A percentile compares a stretch with the other conserved stretches of the same genome.
These are phyloP conservation scores for Megalurothrips usitatus DNA, from an alignment of 2,888 invertebrate genomes.

Conservation along the genomic window DNA sequence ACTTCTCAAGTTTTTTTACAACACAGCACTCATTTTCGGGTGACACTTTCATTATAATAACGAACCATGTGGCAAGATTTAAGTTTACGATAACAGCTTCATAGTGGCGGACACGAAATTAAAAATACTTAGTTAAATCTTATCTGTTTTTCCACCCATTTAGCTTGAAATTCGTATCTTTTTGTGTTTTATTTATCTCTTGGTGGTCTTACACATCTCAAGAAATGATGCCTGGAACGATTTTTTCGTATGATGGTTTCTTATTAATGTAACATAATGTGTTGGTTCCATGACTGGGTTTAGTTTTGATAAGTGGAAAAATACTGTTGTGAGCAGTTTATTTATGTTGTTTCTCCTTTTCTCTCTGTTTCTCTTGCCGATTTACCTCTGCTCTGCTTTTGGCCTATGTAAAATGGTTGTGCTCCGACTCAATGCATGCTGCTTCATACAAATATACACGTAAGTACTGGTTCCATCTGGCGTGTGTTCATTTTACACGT, in stretches of 20 bases:
- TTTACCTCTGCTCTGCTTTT: constrained; percentile 78
- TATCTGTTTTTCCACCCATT: constrained; percentile 2
- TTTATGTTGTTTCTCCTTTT: constrained; percentile 50
- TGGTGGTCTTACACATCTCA: neutral
- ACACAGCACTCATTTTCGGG: neutral
- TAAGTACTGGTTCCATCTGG: constrained; percentile 56
- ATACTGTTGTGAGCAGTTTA: constrained; percentile 29
- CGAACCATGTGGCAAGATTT: neutral
- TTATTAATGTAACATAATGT: constrained; percentile 6
- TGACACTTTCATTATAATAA: neutral
- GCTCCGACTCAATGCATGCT: constrained; percentile 72
- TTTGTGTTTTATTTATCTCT: neutral
- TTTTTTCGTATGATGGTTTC: neutral
- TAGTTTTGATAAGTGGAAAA: constrained; percentile 20
- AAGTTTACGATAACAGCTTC: neutral
- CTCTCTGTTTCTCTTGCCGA: constrained; percentile 68
- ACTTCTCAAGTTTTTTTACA: neutral
- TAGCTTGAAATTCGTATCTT: constrained; percentile 9
- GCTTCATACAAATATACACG: constrained; percentile 70
- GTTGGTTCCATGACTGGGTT: neutral
- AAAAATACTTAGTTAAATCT: neutral
- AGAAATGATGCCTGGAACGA: neutral
- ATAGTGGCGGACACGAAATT: constrained; percentile 14
- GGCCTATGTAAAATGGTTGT: constrained; percentile 67
- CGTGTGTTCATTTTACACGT: constrained; percentile 38